Evolutionary conservation across 2,888 invertebrate species (phyloP).

Genomic region (Perithous albicinctus): DNA sequence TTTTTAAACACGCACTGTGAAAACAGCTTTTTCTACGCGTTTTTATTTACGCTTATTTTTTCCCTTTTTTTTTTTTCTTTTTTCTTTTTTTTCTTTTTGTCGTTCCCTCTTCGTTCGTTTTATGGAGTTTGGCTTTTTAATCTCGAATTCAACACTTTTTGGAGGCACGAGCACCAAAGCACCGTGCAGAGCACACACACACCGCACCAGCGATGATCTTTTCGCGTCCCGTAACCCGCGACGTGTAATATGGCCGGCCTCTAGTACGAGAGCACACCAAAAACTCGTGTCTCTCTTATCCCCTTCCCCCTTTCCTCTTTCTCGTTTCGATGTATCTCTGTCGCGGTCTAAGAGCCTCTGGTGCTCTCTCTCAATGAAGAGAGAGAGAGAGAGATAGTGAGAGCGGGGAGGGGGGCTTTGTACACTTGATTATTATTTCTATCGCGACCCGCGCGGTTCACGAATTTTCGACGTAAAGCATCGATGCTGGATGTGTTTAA

Average conservation of each 20-base stretch:
- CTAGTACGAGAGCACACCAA: slow-evolving; percentile 67
- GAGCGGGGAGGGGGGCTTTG: too few species aligned
- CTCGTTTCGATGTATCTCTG: slow-evolving; percentile 21
- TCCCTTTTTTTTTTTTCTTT: slow-evolving; percentile 31
- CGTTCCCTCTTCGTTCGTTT: too few species aligned
- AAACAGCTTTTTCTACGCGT: not conserved
- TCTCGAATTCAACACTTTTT: not conserved
- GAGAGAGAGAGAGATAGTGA: too few species aligned
- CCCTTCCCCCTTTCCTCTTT: slow-evolving; percentile 18
- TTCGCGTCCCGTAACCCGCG: slow-evolving; percentile 66
- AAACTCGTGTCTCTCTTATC: slow-evolving; percentile 66
- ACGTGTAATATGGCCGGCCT: slow-evolving; percentile 78
- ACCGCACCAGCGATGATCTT: slow-evolving; percentile 52
- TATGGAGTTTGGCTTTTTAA: slow-evolving; percentile 50
- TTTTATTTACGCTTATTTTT: not conserved
- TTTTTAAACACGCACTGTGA: too few species aligned
- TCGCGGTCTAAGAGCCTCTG: too few species aligned
- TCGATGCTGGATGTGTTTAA: too few species aligned
- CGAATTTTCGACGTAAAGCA: slow-evolving; percentile 3
- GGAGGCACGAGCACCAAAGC: slow-evolving; percentile 43
- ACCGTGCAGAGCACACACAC: slow-evolving; percentile 65
- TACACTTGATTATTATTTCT: slow-evolving; percentile 9
- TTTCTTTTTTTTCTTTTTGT: not conserved
- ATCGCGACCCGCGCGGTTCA: not conserved
- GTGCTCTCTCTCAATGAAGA: slow-evolving; percentile 34